Evolutionary conservation across 2,888 invertebrate genomes (phyloP).

Genomic region (Zootermopsis nevadensis): DNA sequence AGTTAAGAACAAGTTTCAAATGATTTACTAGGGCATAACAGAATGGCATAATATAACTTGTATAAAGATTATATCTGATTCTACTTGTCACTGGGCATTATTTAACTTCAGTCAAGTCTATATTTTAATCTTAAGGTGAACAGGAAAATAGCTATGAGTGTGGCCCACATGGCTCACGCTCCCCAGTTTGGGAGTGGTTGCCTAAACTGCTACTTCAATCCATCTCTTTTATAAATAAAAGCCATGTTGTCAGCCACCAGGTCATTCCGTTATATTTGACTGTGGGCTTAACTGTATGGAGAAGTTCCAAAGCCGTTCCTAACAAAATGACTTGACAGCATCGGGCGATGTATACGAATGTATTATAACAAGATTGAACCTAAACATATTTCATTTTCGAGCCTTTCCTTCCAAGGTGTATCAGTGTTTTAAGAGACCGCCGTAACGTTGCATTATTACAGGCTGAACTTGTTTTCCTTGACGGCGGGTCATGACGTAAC

Average conservation of each 20-base stretch:
- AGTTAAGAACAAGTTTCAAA: neutral
- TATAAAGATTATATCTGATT: neutral
- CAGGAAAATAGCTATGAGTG: neutral
- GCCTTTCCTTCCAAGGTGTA: neutral
- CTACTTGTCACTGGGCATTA: conserved; percentile 3
- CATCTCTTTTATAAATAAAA: neutral
- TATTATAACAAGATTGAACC: neutral
- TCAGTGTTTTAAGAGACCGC: too few relatives aligned
- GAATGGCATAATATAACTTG: neutral
- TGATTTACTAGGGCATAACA: neutral
- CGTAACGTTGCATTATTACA: neutral
- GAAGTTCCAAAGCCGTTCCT: too few relatives aligned
- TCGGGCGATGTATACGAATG: neutral
- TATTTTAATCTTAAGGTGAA: conserved; percentile 12
- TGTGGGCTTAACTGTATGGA: too few relatives aligned
- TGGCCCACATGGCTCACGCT: neutral
- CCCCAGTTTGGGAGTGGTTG: conserved; percentile 12
- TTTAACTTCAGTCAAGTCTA: neutral
- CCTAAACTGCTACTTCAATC: conserved; percentile 13
- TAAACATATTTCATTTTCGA: neutral
- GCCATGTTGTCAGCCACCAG: neutral
- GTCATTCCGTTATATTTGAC: neutral
- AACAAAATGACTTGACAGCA: neutral
- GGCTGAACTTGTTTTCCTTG: neutral
- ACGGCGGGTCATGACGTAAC: neutral